Evolutionary conservation across 2,888 invertebrate genomes (phyloP).

Genomic region (Melitaea athalia): DNA sequence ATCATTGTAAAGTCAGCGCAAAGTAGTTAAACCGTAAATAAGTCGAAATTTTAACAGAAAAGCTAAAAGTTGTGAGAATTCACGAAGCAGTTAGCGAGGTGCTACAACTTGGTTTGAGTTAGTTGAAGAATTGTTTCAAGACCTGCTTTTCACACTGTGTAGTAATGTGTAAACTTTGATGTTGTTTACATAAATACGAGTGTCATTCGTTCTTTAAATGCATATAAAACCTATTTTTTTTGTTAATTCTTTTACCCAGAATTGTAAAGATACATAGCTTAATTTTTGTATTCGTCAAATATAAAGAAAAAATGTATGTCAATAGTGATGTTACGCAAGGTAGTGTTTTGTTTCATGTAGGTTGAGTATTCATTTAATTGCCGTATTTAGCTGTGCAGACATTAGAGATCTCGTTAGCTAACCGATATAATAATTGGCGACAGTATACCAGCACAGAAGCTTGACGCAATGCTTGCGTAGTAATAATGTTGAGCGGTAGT

Average conservation of each 20-base stretch:
- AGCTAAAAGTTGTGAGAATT: slow-evolving; percentile 7
- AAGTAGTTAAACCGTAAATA: background rate
- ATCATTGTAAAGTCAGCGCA: background rate
- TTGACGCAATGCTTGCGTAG: background rate
- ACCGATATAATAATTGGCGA: slow-evolving; percentile 1
- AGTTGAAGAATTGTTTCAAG: slow-evolving; percentile 61
- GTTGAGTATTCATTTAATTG: slow-evolving; percentile 2
- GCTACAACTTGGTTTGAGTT: slow-evolving; percentile 47
- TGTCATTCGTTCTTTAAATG: too few species aligned
- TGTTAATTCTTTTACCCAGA: too few species aligned
- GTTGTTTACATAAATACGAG: slow-evolving; percentile 5
- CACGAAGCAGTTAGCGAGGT: slow-evolving; percentile 40
- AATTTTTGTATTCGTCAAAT: too few species aligned
- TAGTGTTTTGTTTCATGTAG: background rate
- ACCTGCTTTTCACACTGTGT: slow-evolving; percentile 50
- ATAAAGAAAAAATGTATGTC: too few species aligned
- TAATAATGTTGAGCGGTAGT: too few species aligned
- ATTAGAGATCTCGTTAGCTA: slow-evolving; percentile 7
- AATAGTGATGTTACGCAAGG: background rate
- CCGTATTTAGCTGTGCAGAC: slow-evolving; percentile 4
- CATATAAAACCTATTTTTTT: too few species aligned
- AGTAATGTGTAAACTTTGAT: slow-evolving; percentile 20
- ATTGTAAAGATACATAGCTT: too few species aligned
- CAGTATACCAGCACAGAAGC: background rate
- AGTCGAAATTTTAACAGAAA: background rate